Base-by-base conservation (phyloP, 2,113 vertebrate genomes). In the Oophaga pumilio region DNA sequence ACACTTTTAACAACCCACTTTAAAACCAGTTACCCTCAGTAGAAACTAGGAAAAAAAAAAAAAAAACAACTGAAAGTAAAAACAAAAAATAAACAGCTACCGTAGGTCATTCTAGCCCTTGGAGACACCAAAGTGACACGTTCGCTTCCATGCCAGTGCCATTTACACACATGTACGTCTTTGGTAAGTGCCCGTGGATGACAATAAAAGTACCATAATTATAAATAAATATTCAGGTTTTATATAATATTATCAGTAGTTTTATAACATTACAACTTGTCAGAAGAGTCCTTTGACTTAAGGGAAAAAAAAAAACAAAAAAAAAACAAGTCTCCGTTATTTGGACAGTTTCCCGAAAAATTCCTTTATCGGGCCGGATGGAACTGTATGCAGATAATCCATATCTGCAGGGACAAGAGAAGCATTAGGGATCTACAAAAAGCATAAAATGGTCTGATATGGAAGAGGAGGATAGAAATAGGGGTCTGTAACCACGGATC, bases 181-280 rank as follows among this genome's bases (percentile, higher is more conserved):
- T 83, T 83, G 81, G 81, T 83, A 53, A 83, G 62, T 83, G 49
- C 64, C 62, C 26, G 49, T 33, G 57, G 28, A 59, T 28, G 56
- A 18, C 15, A 24, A 66, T 12, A 43, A 64, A 82, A 15, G 60
- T 66, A 68, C 60, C 10, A 6, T 50, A n/a, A 49, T 50, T n/a
- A 52, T 15, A 82, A 64, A 49, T 49, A 82, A n/a, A 64, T 22
- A 18, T n/a, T 12, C 17, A n/a, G 10, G 24, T 14, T 57, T 79
- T 81, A 78, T 24, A 56, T 43, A 20, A 8, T n/a, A n/a, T 24
- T 22, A 77, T 14, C 76, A 53, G 50, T 17, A 77, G 49, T 24
- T 6, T 8, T 56, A 77, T 8, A 77, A 50, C 9, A 73, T 28
- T 57, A 57, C 53, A 59, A 59, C 11, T 18, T 26, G 22, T 73